A percentile compares a stretch with the other conserved stretches of the same genome.
Evolutionary conservation across 2,888 invertebrate species (phyloP).

Genomic region (Andrena hattorfiana): DNA sequence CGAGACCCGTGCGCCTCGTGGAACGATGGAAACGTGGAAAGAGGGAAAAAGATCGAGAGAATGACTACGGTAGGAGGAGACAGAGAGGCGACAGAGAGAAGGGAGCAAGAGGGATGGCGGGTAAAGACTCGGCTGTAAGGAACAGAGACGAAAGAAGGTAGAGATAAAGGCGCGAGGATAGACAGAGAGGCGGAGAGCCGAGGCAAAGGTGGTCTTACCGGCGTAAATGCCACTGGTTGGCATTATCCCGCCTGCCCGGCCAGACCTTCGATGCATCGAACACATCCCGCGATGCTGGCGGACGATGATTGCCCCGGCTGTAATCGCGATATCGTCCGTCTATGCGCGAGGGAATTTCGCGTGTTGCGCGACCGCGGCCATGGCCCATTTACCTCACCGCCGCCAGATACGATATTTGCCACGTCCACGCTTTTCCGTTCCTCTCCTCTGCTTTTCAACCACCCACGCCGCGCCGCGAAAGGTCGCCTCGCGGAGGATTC

Average conservation of each 20-base stretch:
- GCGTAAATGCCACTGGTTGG: slow-evolving; percentile 85
- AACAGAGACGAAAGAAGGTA: slow-evolving; percentile 26
- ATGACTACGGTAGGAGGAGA: slow-evolving; percentile 17
- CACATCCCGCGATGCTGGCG: slow-evolving; percentile 74
- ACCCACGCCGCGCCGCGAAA: slow-evolving; percentile 50
- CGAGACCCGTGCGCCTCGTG: slow-evolving; percentile 51
- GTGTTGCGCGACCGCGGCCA: slow-evolving; percentile 72
- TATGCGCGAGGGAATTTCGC: slow-evolving; percentile 73
- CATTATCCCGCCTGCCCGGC: slow-evolving; percentile 80
- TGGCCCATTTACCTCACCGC: slow-evolving; percentile 77
- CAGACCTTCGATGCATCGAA: slow-evolving; percentile 82
- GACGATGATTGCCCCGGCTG: slow-evolving; percentile 72
- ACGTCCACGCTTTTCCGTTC: slow-evolving; percentile 23
- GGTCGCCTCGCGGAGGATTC: slow-evolving; percentile 42
- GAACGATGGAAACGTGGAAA: slow-evolving; percentile 48
- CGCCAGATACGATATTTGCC: slow-evolving; percentile 67
- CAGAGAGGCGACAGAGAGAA: slow-evolving; percentile 25
- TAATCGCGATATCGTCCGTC: slow-evolving; percentile 76
- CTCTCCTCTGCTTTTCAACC: slow-evolving; percentile 25
- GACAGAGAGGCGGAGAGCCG: slow-evolving; percentile 56
- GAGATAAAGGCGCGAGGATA: slow-evolving; percentile 20
- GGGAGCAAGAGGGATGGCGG: slow-evolving; percentile 44
- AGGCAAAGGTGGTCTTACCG: slow-evolving; percentile 81
- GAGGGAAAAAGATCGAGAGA: slow-evolving; percentile 52
- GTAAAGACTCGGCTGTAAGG: slow-evolving; percentile 20